Evolutionary conservation across 2,888 invertebrate species (phyloP), one percentile per base, ranked within the genome.

Genomic region (Melanophora roralis): DNA sequence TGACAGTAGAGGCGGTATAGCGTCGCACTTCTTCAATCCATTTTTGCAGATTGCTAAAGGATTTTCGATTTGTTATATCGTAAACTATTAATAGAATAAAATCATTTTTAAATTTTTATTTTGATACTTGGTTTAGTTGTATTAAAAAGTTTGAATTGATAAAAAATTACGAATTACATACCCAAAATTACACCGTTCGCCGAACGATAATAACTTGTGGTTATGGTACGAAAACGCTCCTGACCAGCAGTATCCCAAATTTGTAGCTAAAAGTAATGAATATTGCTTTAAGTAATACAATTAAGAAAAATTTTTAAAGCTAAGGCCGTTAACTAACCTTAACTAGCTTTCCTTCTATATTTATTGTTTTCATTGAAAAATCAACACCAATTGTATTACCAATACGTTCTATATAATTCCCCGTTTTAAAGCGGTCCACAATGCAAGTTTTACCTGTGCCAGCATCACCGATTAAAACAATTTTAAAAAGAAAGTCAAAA

Each of bases 181-280:
- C 95, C 95, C 87, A 98, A 94, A 83, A 98, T 96, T 79, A 98
- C 98, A 84, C 98, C 98, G 91, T 98, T 97, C 47, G 98, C 98
- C 84, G 97, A 97, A 87, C 98, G 94, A 90, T 98, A 98, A 89
- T 98, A 98, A 89, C 97, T 97, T 89, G 98, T 98, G 1, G 98
- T 98, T 84, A 98, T 98, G 5, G 98, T 98, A 79, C 98, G 93
- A 91, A 98, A 98, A 81, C 98, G 92, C 90, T 98, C 98, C 88
- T 98, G 98, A 0, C 98, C 98, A 68, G 98, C 98, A 9, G 98
- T 98, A 90, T 98, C 98, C 98, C 98, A 98, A 88, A 98, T 97
- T 92, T 97, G 97, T 53, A 90, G 78, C 89, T 89, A 14, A 51
- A 78, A 53, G 5, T 9, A 72, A 45, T 21, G 12, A 9, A 23